Evolutionary conservation across 1,140 invertebrate species (phyloP).

Genomic region (Solenopsis fugax): DNA sequence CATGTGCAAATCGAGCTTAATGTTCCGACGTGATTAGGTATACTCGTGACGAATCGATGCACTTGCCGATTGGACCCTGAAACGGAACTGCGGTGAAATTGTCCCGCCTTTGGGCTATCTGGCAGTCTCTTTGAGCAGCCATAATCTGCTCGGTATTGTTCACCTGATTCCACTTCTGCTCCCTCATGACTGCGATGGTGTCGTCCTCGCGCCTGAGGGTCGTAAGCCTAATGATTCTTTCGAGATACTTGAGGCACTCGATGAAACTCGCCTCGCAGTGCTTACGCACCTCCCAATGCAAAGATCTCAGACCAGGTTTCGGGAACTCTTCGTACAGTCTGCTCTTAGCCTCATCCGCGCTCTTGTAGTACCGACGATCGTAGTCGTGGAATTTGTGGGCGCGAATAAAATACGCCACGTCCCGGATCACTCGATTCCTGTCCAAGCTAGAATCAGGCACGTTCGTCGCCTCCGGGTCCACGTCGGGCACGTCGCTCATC

Average conservation of each 20-base stretch:
- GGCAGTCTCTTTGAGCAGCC: slow-evolving; percentile 86
- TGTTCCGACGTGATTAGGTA: slow-evolving; percentile 1
- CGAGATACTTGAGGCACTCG: slow-evolving; percentile 88
- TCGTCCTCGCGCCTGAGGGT: slow-evolving; percentile 86
- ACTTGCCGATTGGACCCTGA: slow-evolving; percentile 85
- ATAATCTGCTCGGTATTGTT: slow-evolving; percentile 82
- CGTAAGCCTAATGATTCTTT: slow-evolving; percentile 80
- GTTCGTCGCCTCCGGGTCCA: slow-evolving; percentile 60
- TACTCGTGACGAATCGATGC: neutral
- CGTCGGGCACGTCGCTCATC: slow-evolving; percentile 70
- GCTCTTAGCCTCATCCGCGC: slow-evolving; percentile 66
- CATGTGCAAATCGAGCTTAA: slow-evolving; percentile 23
- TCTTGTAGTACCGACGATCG: slow-evolving; percentile 86
- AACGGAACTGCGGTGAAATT: slow-evolving; percentile 86
- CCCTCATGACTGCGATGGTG: slow-evolving; percentile 84
- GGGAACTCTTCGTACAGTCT: slow-evolving; percentile 86
- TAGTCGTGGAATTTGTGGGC: slow-evolving; percentile 89
- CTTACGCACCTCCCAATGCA: slow-evolving; percentile 89
- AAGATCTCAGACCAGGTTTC: slow-evolving; percentile 85
- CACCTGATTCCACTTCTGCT: slow-evolving; percentile 83
- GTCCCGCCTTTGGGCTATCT: slow-evolving; percentile 83
- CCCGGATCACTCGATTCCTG: slow-evolving; percentile 82
- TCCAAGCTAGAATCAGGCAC: slow-evolving; percentile 74
- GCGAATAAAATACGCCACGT: slow-evolving; percentile 88
- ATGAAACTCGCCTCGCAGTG: slow-evolving; percentile 87